Conservation (phyloP, 2,113 vertebrate species). For the Tetrax tetrax region DNA sequence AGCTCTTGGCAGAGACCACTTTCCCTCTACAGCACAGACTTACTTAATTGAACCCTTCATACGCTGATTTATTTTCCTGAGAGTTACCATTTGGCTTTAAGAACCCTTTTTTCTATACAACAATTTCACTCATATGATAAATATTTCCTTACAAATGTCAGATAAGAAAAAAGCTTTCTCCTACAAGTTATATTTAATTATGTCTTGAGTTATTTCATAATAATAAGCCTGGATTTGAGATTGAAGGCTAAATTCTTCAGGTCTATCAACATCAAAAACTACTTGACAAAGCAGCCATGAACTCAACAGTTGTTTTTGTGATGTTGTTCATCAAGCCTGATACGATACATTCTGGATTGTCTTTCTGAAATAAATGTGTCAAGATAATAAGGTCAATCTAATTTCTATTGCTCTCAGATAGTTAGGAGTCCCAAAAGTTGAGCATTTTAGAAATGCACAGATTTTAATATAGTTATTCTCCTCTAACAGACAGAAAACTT, state of each 20-base stretch:
- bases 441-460: neutral
- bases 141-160: neutral
- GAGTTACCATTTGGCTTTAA: neutral
- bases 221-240: neutral
- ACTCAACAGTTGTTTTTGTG: neutral
- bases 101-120: rapidly evolving
- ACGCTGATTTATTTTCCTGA: neutral
- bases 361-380: neutral
- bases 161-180: neutral
- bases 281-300: neutral
- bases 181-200: neutral
- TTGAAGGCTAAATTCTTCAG: neutral
- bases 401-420: neutral
- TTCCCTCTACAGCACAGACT: neutral
- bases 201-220: neutral
- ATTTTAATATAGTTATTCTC: neutral
- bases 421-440: neutral
- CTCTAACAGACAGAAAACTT: neutral
- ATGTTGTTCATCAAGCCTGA: neutral
- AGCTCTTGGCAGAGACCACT: neutral
- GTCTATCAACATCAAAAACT: neutral
- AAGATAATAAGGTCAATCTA: neutral
- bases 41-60: neutral
- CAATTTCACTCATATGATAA: neutral
- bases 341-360: neutral